Evolutionary conservation across 53 echinoderm and acorn worm species (phyloP).

Genomic region (Antedon mediterranea): DNA sequence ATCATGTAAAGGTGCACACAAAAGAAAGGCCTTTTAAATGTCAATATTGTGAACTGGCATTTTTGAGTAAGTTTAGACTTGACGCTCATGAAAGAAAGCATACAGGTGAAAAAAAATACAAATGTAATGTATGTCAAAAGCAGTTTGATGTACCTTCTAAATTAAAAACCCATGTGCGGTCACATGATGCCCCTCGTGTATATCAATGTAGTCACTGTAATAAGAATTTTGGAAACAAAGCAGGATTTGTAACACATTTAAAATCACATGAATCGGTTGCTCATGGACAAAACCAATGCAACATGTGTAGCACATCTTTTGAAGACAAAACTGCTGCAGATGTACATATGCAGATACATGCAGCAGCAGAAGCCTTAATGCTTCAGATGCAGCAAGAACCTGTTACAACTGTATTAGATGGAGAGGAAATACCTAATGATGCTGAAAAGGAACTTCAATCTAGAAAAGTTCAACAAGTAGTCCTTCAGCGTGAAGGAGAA

Average conservation of each 20-base stretch:
- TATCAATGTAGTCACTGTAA: neutral
- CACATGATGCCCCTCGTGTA: neutral
- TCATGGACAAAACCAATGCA: neutral
- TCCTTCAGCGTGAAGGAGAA: neutral
- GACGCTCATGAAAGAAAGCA: neutral
- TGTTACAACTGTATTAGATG: neutral
- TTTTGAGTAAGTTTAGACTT: neutral
- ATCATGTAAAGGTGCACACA: neutral
- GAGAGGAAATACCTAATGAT: neutral
- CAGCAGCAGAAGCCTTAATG: neutral
- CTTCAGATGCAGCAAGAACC: neutral
- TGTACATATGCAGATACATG: neutral
- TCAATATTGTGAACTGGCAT: neutral
- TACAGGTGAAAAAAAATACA: neutral
- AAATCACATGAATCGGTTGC: neutral
- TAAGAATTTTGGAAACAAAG: neutral
- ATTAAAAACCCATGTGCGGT: neutral
- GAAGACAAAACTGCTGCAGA: neutral
- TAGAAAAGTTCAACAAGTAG: neutral
- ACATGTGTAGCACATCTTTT: neutral
- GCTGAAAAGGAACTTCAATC: neutral
- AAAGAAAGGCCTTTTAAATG: neutral
- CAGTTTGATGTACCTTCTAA: neutral
- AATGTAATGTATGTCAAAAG: neutral
- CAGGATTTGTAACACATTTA: neutral